phyloP scores from a whole-genome alignment of 2,113 vertebrate species.

The Ardeotis arabs region DNA sequence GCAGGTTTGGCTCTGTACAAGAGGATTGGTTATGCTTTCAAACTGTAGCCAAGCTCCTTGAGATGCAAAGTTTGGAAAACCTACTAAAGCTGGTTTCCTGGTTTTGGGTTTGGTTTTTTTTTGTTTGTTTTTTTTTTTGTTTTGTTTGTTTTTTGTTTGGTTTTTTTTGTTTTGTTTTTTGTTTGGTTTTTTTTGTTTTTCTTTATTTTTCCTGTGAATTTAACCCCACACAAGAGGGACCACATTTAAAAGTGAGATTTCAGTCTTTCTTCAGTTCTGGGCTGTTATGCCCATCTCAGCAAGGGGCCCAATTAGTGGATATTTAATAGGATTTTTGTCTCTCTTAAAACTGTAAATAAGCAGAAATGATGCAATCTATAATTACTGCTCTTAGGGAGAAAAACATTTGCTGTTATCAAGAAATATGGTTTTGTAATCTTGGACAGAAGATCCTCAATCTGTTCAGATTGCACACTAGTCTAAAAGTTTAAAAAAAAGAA shows the following conservation, averaged over 20 bases:
- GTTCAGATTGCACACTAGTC: not conserved
- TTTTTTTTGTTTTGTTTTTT: not conserved
- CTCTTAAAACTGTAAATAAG: slow-evolving; percentile 26
- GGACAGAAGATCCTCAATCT: not conserved
- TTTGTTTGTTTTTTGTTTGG: not conserved
- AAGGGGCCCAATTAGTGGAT: slow-evolving; percentile 26
- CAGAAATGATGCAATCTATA: slow-evolving; percentile 25
- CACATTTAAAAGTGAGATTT: not conserved
- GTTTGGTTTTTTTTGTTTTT: not conserved
- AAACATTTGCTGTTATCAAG: not conserved
- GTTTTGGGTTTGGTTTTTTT: no score
- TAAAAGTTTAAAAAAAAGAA: not conserved
- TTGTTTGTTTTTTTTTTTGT: no score
- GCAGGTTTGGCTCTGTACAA: not conserved
- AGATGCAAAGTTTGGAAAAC: not conserved
- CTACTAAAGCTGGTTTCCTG: not conserved
- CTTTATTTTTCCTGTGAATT: not conserved
- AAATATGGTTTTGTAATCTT: not conserved
- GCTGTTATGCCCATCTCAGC: not conserved
- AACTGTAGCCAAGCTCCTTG: not conserved
- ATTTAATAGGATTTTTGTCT: slow-evolving; percentile 33
- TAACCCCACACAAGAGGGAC: not conserved
- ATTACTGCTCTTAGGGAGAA: not conserved
- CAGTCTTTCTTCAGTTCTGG: not conserved
- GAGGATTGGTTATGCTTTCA: not conserved